Conservation (phyloP, 2,113 vertebrate genomes). For the Ginglymostoma cirratum region DNA sequence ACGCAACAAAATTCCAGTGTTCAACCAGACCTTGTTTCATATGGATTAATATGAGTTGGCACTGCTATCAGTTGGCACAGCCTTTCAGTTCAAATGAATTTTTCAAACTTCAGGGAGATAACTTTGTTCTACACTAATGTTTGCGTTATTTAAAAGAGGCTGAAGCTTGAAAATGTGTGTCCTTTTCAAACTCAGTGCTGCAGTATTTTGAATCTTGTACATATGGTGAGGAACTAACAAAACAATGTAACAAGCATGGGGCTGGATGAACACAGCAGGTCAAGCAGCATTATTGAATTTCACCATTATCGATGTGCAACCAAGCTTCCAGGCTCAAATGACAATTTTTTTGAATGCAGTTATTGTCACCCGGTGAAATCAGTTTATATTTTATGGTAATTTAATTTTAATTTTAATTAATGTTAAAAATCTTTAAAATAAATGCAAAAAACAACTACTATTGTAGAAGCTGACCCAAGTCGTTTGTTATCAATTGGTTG, state of each 20-base stretch:
- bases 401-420: not conserved
- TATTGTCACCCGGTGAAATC: no score
- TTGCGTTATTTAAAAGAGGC: not conserved
- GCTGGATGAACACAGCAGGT: no score
- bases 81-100: not conserved
- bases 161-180: not conserved
- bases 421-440: not conserved
- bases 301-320: not conserved
- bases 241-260: no score
- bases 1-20: not conserved
- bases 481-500: not conserved
- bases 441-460: not conserved
- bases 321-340: not conserved
- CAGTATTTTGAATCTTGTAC: not conserved
- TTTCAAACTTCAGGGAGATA: not conserved
- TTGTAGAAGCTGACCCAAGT: not conserved
- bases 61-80: not conserved
- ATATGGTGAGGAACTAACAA: not conserved
- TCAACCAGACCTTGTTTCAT: not conserved
- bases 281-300: no score
- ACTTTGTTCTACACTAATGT: not conserved
- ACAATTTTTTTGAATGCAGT: not conserved
- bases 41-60: not conserved
- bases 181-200: not conserved
- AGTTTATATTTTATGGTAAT: not conserved